Percentiles rank a stretch among this genome's conserved stretches.
Evolutionary conservation across 2,113 vertebrate genomes (phyloP).

Genomic region (Amazona guildingii): DNA sequence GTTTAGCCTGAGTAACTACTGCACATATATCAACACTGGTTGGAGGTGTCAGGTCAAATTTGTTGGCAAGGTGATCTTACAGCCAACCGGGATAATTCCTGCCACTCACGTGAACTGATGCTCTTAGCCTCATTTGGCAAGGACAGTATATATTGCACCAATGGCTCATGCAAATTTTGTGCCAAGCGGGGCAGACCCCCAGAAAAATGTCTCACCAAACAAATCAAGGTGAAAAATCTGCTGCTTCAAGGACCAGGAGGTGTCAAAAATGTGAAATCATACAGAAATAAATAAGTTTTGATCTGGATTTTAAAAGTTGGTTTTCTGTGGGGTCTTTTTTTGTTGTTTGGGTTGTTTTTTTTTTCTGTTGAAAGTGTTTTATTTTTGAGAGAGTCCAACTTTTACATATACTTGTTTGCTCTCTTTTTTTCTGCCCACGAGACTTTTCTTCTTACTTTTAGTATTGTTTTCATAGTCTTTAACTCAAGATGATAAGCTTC

Average conservation of each 20-base stretch:
- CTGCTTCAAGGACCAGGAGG: not conserved
- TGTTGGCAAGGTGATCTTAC: conserved; percentile 57
- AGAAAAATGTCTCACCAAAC: not conserved
- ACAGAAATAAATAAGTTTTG: conserved; percentile 18
- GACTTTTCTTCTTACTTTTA: not conserved
- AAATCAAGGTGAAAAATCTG: accelerated
- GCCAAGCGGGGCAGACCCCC: not conserved
- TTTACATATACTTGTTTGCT: not conserved
- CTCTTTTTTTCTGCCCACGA: not conserved
- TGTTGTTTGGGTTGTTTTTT: not conserved
- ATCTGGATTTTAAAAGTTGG: not conserved
- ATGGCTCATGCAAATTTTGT: not conserved
- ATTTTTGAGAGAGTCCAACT: not conserved
- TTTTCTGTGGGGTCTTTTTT: not conserved
- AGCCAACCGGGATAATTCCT: not conserved
- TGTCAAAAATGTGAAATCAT: conserved; percentile 12
- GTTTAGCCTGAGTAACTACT: conserved; percentile 75
- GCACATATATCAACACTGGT: conserved; percentile 63
- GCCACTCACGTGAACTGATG: not conserved
- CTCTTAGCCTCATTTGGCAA: not conserved
- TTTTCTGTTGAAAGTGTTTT: not conserved
- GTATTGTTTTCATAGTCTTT: not conserved
- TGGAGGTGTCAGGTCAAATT: conserved; percentile 63
- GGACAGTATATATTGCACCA: not conserved
- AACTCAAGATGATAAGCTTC: not conserved